Base-by-base conservation (phyloP, 35 echinoderm and acorn worm genomes). In the Lytechinus pictus region DNA sequence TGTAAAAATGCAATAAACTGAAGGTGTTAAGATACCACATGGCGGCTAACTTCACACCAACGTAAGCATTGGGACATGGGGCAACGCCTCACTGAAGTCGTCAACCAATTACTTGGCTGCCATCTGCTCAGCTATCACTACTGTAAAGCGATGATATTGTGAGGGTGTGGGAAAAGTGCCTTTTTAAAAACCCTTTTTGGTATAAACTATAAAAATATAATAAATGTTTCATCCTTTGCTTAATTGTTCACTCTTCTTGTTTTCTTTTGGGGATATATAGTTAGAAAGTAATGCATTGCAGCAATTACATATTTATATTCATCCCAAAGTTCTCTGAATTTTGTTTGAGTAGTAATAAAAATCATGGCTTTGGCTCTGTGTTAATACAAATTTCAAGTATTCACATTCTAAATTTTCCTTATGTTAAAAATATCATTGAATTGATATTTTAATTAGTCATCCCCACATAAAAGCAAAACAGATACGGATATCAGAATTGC, bases 71-170 rank as follows among this genome's bases (percentile, higher is more conserved):
- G 92, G 54, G 92, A 57, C 21, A 57, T 93, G 55, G 4, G 55
- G 27, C 52, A 57, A 55, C 92, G 53, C 92, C 92, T 93, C 21
- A 54, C 92, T 93, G 92, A 93, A 93, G 92, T 55, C 57, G 52
- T 93, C 92, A 57, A 93, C 92, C 92, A 93, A 93, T 93, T 54
- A 57, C 27, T 16, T 93, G 92, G 29, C 53, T 6, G 52, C 92
- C 92, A 93, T 57, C 92, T 93, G 92, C 92, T 93, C 92, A 93
- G 92, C 92, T 93, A 57, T 27, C 55, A n/a, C 55, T 57, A 93
- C 92, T 57, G 28, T 57, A 27, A 57, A 55, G 54, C 57, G 92
- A 33, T 54, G 53, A 27, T 57, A 27, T 93, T 93, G 52, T 90
- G 88, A 90, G 10, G 27, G 28, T 5, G 28, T 93, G 92, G 55